Base-by-base conservation (phyloP, 1,140 invertebrate genomes). In the Drosophila nasuta region DNA sequence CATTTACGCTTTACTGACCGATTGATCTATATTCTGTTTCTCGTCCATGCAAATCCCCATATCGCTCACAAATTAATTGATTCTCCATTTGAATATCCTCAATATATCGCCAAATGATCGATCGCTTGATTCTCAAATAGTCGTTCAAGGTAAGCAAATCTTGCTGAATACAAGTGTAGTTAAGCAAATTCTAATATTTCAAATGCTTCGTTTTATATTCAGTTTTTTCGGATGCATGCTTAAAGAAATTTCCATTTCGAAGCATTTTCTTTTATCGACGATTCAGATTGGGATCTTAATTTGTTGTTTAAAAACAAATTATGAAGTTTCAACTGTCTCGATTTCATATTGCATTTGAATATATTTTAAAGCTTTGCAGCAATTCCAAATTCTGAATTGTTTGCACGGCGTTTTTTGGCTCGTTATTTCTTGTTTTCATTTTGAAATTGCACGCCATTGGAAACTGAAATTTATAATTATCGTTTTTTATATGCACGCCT, bases 141-240 rank as follows among this genome's bases (percentile, higher is more conserved):
- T 89, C 85, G 86, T 89, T 89, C 75, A 89, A 89, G 85, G 85
- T 89, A 89, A 89, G 68, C 51, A 54, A 64, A 64, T 60, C n/a
- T 64, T 49, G 6, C 15, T 38, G 33, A 38, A 56, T 13, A 33
- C 51, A 52, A 33, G 25, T 33, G 28, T 33, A 52, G n/a, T 25
- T 49, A 49, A 43, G 41, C 41, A n/a, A 13, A 43, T 43, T 43
- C n/a, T 13, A 5, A 43, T 43, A 13, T 13, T 43, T n/a, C 41
- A 11, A 13, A 13, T 13, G n/a, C 41, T 43, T 43, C 41, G 11
- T 13, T 43, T 43, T 5, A 43, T 43, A 43, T 48, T 48, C 35
- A 38, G 35, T 10, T 7, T 1, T 48, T 48, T 48, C 8, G 7
- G 20, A 20, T 48, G 45, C 45, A 15, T 17, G 45, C 13, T 48